phyloP scores from a whole-genome alignment of 2,888 invertebrate genomes.

The Drosophila ochracea region DNA sequence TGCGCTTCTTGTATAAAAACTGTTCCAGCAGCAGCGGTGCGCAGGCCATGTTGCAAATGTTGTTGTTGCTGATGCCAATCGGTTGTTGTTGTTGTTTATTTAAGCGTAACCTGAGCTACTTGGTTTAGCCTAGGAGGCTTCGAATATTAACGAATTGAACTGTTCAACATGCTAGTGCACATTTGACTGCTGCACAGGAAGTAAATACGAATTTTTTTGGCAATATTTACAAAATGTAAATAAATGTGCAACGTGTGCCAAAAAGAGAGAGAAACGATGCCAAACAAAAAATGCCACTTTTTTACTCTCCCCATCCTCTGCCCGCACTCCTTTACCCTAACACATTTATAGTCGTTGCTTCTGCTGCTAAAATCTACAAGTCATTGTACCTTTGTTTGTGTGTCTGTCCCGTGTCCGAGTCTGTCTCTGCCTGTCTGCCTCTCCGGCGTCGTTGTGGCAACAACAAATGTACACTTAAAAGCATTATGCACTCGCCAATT shows the following conservation, averaged over 20 bases:
- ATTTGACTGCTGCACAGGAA: slow-evolving; percentile 49
- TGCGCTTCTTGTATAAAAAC: slow-evolving; percentile 83
- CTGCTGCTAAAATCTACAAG: slow-evolving; percentile 72
- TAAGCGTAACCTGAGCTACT: slow-evolving; percentile 57
- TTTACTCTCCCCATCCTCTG: neutral
- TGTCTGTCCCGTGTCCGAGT: slow-evolving; percentile 20
- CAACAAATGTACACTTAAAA: slow-evolving; percentile 27
- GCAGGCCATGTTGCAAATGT: slow-evolving; percentile 55
- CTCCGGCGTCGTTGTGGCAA: slow-evolving; percentile 27
- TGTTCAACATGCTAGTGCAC: slow-evolving; percentile 63
- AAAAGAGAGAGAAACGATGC: slow-evolving; percentile 28
- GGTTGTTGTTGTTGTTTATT: slow-evolving; percentile 25
- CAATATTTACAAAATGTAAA: slow-evolving; percentile 52
- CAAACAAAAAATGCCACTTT: slow-evolving; percentile 1
- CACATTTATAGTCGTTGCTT: slow-evolving; percentile 18
- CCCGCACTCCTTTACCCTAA: neutral
- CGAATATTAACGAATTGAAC: slow-evolving; percentile 38
- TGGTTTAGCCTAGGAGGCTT: slow-evolving; percentile 44
- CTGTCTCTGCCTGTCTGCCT: slow-evolving; percentile 16
- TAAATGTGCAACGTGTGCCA: slow-evolving; percentile 47
- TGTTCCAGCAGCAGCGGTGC: slow-evolving; percentile 74
- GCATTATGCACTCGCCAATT: neutral
- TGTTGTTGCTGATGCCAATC: slow-evolving; percentile 15
- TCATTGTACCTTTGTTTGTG: slow-evolving; percentile 69
- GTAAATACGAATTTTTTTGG: slow-evolving; percentile 44